phyloP scores from a whole-genome alignment of 2,113 vertebrate species.

The Galemys pyrenaicus region DNA sequence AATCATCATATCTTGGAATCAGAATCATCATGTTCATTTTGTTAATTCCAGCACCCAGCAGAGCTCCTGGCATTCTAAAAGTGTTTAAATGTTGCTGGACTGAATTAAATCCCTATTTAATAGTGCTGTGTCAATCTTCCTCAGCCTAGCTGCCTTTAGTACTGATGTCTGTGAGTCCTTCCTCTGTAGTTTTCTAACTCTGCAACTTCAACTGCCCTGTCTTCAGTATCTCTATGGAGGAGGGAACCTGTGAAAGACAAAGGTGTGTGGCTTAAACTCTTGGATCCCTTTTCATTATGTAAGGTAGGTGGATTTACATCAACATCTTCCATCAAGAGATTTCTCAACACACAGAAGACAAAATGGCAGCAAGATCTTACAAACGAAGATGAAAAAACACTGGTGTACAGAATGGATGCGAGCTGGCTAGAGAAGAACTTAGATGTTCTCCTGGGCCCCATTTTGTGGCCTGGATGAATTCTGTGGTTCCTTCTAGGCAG shows the following conservation, averaged over 20 bases:
- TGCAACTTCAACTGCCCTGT: background rate
- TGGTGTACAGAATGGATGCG: background rate
- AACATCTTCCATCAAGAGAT: background rate
- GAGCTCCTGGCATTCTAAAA: slow-evolving; percentile 1
- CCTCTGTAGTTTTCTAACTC: background rate
- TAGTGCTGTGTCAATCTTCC: background rate
- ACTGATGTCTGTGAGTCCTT: background rate
- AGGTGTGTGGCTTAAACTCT: background rate
- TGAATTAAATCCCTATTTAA: slow-evolving; percentile 16
- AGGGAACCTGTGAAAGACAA: background rate
- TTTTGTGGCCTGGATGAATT: background rate
- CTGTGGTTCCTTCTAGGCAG: background rate
- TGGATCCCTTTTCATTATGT: background rate
- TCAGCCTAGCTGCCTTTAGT: background rate
- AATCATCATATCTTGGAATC: too few species aligned
- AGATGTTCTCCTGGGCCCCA: background rate
- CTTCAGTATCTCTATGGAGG: background rate
- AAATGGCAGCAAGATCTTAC: background rate
- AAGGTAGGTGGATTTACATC: background rate
- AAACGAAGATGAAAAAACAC: background rate
- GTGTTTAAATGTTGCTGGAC: background rate
- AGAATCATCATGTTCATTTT: background rate
- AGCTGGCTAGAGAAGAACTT: background rate
- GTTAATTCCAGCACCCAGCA: background rate
- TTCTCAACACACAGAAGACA: background rate